A percentile compares a stretch with the other conserved stretches of the same genome.
phyloP scores from a whole-genome alignment of 2,113 vertebrate genomes.

The Stigmatopora nigra region DNA sequence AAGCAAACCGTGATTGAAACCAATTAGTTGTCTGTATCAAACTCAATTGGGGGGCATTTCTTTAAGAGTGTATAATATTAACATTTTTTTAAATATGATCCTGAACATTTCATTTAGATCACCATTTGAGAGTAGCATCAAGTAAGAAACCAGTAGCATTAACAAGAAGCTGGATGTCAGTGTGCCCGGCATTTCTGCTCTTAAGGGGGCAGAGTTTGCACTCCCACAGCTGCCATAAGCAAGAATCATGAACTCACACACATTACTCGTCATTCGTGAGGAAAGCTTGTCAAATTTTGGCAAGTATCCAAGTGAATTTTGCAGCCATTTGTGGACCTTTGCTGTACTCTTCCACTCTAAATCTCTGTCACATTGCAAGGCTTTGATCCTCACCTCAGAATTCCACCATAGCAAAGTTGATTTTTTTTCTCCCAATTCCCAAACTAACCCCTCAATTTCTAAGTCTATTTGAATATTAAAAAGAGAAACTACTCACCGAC shows the following conservation, averaged over 20 bases:
- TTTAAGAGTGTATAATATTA: background rate
- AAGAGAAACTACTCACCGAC: background rate
- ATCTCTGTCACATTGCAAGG: constrained; percentile 13
- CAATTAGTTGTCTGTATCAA: background rate
- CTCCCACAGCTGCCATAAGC: constrained; percentile 14
- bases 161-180: constrained; percentile 20
- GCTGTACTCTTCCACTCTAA: background rate
- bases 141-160: background rate
- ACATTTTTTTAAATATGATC: too few relatives aligned
- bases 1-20: background rate
- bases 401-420: constrained; percentile 5
- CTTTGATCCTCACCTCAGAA: constrained; percentile 27
- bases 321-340: background rate
- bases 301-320: background rate
- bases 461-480: background rate
- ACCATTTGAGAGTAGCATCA: background rate
- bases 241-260: constrained; percentile 34
- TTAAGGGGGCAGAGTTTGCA: constrained; percentile 9
- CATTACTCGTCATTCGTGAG: constrained; percentile 27
- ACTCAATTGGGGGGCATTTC: background rate
- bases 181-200: constrained; percentile 16
- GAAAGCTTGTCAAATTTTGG: constrained; percentile 20
- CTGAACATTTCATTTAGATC: background rate
- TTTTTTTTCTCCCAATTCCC: constrained; percentile 15
- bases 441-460: constrained; percentile 18